These are phyloP conservation scores for Sebastes nivosus DNA, from an alignment of 2,797 vertebrate species.

Conservation along the genomic window DNA sequence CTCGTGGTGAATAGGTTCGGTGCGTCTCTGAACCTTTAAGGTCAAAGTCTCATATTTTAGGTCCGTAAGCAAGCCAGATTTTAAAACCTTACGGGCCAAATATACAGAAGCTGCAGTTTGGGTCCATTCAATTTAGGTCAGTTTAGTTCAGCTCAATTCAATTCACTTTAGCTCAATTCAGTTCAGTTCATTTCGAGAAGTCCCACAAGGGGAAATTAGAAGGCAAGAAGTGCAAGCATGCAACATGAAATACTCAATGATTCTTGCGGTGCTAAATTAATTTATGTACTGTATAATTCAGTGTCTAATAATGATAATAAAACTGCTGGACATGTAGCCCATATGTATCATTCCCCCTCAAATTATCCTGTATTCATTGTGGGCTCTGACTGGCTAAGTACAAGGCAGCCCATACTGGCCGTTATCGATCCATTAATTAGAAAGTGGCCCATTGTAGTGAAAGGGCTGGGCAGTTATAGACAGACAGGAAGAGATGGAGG, in stretches of 20 bases:
- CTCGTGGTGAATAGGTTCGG: slow-evolving; percentile 5
- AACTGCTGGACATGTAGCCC: slow-evolving; percentile 19
- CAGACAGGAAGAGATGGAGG: slow-evolving; percentile 83
- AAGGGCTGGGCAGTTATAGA: slow-evolving; percentile 81
- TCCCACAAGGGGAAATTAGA: neutral
- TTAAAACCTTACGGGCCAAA: slow-evolving; percentile 12
- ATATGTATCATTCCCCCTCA: slow-evolving; percentile 44
- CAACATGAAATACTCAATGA: slow-evolving; percentile 24
- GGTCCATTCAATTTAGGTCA: slow-evolving; percentile 1
- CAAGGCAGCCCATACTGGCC: slow-evolving; percentile 84
- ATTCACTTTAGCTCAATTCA: neutral
- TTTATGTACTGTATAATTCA: slow-evolving; percentile 43
- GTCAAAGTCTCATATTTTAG: slow-evolving; percentile 23
- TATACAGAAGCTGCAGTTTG: slow-evolving; percentile 10
- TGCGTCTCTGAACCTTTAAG: slow-evolving; percentile 4
- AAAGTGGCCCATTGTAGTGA: slow-evolving; percentile 86
- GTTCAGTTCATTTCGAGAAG: neutral
- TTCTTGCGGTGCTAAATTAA: slow-evolving; percentile 33
- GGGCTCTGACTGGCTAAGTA: slow-evolving; percentile 73
- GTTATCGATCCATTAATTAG: slow-evolving; percentile 86
- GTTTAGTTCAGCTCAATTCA: slow-evolving; percentile 8
- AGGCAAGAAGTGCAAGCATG: slow-evolving; percentile 3
- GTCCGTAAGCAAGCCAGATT: slow-evolving; percentile 5
- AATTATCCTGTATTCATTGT: slow-evolving; percentile 67
- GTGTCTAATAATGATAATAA: slow-evolving; percentile 38